Percentiles rank a stretch among this genome's conserved stretches.
These are phyloP conservation scores for Sarcophaga bullata DNA, from an alignment of 1,140 invertebrate species.

Conservation along the genomic window DNA sequence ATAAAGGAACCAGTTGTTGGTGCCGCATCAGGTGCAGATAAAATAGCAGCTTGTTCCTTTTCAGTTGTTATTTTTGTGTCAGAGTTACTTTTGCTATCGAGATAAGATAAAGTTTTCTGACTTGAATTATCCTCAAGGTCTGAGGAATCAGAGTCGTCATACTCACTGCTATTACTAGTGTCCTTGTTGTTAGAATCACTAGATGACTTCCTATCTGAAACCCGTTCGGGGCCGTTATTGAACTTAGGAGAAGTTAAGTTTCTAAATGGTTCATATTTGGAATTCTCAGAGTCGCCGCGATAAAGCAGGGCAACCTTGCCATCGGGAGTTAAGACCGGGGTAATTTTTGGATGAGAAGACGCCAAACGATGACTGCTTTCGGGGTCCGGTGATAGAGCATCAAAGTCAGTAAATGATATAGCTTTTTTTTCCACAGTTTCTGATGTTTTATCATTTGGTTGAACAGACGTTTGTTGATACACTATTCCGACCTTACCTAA, in stretches of 20 bases:
- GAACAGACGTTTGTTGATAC: constrained; percentile 60
- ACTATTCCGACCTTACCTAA: constrained; percentile 64
- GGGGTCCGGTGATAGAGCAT: constrained; percentile 63
- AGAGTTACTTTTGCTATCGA: constrained; percentile 44
- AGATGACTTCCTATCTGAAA: constrained; percentile 33
- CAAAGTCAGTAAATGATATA: constrained; percentile 59
- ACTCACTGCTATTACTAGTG: constrained; percentile 29
- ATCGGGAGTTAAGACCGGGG: constrained; percentile 65
- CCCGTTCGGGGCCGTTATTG: constrained; percentile 37
- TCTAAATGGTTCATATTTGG: constrained; percentile 64
- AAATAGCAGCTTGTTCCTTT: constrained; percentile 50
- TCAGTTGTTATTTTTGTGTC: constrained; percentile 47
- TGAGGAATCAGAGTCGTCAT: constrained; percentile 39
- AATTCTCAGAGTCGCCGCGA: constrained; percentile 64
- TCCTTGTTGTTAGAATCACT: neutral
- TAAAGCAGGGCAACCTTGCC: constrained; percentile 66
- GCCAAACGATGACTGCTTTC: constrained; percentile 66
- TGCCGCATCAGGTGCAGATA: constrained; percentile 45
- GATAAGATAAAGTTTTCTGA: constrained; percentile 39
- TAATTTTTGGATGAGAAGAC: constrained; percentile 65
- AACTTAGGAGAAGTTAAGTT: constrained; percentile 64
- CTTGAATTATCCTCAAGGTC: constrained; percentile 44
- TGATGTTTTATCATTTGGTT: constrained; percentile 47
- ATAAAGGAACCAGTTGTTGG: constrained; percentile 55
- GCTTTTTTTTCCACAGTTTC: constrained; percentile 53